Conservation (phyloP, 2,888 invertebrate genomes). For the Diarsia brunnea region DNA sequence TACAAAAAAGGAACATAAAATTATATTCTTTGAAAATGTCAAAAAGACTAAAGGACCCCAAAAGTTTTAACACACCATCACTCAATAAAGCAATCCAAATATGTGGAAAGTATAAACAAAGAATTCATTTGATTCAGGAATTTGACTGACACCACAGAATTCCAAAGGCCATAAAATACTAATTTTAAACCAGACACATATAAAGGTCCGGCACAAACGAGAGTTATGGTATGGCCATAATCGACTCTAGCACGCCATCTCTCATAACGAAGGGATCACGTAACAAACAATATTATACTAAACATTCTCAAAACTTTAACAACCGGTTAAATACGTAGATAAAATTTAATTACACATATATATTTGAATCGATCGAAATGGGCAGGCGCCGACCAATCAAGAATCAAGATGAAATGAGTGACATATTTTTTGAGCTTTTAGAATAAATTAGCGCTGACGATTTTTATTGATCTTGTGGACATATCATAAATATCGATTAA, state of each 20-base stretch:
- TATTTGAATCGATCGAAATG: constrained; percentile 61
- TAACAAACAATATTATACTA: constrained; percentile 64
- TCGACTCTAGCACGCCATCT: constrained; percentile 75
- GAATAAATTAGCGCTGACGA: constrained; percentile 53
- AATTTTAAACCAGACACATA: constrained; percentile 75
- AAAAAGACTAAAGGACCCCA: background rate
- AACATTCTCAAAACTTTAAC: constrained; percentile 57
- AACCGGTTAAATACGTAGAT: constrained; percentile 65
- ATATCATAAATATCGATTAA: constrained; percentile 28
- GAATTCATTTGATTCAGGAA: constrained; percentile 57
- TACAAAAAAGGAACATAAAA: background rate
- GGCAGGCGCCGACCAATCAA: constrained; percentile 65
- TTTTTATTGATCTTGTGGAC: constrained; percentile 43
- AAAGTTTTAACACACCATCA: background rate
- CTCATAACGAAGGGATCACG: constrained; percentile 71
- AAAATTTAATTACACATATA: constrained; percentile 61
- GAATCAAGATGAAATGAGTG: constrained; percentile 54
- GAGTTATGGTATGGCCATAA: constrained; percentile 73
- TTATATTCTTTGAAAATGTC: background rate
- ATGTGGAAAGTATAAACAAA: constrained; percentile 52
- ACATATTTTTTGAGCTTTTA: constrained; percentile 53
- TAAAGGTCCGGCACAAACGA: constrained; percentile 74
- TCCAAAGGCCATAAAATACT: constrained; percentile 72
- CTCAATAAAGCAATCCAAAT: constrained; percentile 39
- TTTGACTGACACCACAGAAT: constrained; percentile 67